Evolutionary conservation across 1,140 invertebrate genomes (phyloP).

Genomic region (Solenopsis invicta): DNA sequence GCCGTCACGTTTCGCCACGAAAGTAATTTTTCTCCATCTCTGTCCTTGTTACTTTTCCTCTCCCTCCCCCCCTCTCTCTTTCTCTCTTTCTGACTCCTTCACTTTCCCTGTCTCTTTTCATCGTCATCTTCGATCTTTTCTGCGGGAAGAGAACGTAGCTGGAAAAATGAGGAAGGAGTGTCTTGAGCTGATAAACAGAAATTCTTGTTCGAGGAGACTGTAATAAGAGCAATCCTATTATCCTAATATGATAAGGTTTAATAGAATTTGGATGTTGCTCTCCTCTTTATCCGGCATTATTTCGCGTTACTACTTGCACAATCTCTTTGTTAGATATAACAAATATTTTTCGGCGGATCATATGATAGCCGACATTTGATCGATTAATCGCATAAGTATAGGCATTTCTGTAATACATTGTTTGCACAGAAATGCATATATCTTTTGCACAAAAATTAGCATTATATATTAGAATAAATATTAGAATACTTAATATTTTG

Average conservation of each 20-base stretch:
- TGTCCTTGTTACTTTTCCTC: not conserved
- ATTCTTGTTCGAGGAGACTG: constrained; percentile 72
- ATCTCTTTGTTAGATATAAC: not conserved
- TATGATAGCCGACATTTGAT: not conserved
- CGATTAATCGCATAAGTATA: not conserved
- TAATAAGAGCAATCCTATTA: constrained; percentile 80
- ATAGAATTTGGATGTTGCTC: constrained; percentile 65
- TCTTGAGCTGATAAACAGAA: constrained; percentile 79
- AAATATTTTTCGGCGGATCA: not conserved
- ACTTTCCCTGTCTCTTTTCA: constrained; percentile 1
- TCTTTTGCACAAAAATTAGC: not conserved
- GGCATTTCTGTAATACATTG: not conserved
- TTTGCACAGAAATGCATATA: not conserved
- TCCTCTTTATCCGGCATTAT: constrained; percentile 33
- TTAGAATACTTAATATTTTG: not conserved
- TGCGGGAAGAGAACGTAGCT: constrained; percentile 26
- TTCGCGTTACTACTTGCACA: not conserved
- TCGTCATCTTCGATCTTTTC: constrained; percentile 41
- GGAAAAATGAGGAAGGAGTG: constrained; percentile 73
- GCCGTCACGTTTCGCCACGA: constrained; percentile 73
- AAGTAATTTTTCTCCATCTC: constrained; percentile 76
- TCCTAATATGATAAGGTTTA: constrained; percentile 76
- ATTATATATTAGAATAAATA: constrained; percentile 2
- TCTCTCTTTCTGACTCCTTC: not conserved
- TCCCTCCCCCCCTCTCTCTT: constrained; percentile 3